Percentiles rank a stretch among this genome's conserved stretches.
Evolutionary conservation across 2,888 invertebrate genomes (phyloP).

Genomic region (Drosophila acutilabella): DNA sequence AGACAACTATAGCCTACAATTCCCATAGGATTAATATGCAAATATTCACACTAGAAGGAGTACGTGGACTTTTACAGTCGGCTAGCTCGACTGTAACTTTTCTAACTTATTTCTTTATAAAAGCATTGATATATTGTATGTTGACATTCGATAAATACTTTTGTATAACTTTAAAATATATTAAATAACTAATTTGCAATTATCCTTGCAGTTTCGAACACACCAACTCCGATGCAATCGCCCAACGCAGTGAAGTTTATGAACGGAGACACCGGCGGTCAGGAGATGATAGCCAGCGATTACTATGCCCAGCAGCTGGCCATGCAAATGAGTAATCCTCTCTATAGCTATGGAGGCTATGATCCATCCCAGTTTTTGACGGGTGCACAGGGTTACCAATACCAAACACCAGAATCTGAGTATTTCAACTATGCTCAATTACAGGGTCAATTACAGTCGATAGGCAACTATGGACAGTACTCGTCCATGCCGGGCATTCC

Average conservation of each 20-base stretch:
- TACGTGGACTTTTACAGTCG: no score
- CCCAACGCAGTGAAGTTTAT: neutral
- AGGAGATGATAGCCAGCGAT: conserved; percentile 7
- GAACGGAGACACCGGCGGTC: neutral
- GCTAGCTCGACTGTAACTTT: no score
- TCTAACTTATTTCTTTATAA: no score
- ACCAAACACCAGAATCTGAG: neutral
- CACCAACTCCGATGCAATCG: neutral
- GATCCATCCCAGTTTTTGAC: neutral
- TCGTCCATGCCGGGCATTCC: neutral
- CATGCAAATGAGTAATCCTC: neutral
- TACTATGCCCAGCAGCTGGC: conserved; percentile 23
- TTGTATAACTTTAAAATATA: no score
- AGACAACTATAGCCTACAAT: no score
- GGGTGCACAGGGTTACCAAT: neutral
- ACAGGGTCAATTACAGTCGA: neutral
- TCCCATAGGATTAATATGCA: no score
- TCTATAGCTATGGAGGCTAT: conserved; percentile 6
- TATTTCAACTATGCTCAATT: conserved; percentile 6
- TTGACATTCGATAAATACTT: no score
- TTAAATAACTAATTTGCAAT: no score
- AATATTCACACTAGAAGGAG: no score
- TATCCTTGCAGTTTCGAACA: neutral
- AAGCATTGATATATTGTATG: no score
- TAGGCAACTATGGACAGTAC: conserved; percentile 6